These are phyloP conservation scores for Acrocera orbiculus DNA, from an alignment of 2,888 invertebrate species.

Conservation along the genomic window DNA sequence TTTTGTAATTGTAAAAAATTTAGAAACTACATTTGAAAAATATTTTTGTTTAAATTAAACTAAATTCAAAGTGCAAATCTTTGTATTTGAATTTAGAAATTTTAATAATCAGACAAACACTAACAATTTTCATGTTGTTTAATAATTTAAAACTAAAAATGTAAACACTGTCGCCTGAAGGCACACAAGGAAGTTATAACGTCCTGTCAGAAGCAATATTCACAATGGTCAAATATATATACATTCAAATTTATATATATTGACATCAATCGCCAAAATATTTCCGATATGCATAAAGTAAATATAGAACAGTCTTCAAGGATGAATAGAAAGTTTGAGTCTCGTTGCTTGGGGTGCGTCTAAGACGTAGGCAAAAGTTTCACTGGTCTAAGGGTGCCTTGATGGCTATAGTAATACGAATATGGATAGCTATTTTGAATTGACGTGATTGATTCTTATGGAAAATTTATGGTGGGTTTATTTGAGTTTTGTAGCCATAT, in stretches of 20 bases:
- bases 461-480: slow-evolving; percentile 16
- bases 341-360: slow-evolving; percentile 2
- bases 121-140: too few relatives aligned
- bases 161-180: too few relatives aligned
- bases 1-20: too few relatives aligned
- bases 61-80: too few relatives aligned
- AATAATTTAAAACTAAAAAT: too few relatives aligned
- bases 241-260: not conserved
- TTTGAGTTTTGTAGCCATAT: slow-evolving; percentile 11
- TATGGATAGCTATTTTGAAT: slow-evolving; percentile 27
- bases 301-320: too few relatives aligned
- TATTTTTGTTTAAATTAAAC: too few relatives aligned
- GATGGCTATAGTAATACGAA: slow-evolving; percentile 19
- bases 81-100: too few relatives aligned
- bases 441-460: slow-evolving; percentile 28
- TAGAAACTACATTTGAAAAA: too few relatives aligned
- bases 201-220: slow-evolving; percentile 3
- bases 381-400: slow-evolving; percentile 4
- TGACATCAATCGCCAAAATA: slow-evolving; percentile 4
- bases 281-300: slow-evolving; percentile 5
- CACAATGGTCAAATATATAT: not conserved
- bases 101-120: too few relatives aligned
- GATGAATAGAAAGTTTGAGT: not conserved
- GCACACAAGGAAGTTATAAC: too few relatives aligned
- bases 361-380: slow-evolving; percentile 4